Evolutionary conservation across 2,797 vertebrate species (phyloP).

Genomic region (Phataginus tricuspis): DNA sequence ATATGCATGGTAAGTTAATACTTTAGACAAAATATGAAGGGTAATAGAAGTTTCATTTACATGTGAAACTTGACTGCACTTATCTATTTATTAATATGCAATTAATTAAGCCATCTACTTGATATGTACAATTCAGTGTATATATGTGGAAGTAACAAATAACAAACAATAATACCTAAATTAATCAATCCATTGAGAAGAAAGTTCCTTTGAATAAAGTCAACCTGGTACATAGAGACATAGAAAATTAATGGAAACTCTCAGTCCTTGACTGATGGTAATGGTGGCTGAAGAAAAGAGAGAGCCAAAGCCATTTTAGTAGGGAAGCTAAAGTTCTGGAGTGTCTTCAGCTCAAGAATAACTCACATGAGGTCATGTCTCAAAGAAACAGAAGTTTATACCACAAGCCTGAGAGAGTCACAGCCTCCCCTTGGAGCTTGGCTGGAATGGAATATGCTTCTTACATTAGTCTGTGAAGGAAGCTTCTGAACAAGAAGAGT

Average conservation of each 20-base stretch:
- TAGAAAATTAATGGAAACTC: not conserved
- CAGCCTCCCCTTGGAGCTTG: not conserved
- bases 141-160: constrained; percentile 22
- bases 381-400: not conserved
- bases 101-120: constrained; percentile 6
- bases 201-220: constrained; percentile 37
- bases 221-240: not conserved
- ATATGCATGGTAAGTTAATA: constrained; percentile 41
- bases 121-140: not conserved
- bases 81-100: constrained; percentile 27
- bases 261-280: not conserved
- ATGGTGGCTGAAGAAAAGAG: not conserved
- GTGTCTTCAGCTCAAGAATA: constrained; percentile 10
- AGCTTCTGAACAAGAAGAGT: constrained; percentile 51
- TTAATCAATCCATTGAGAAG: constrained; percentile 3
- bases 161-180: not conserved
- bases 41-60: constrained; percentile 7
- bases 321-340: not conserved
- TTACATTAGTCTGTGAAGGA: not conserved
- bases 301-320: not conserved
- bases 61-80: not conserved
- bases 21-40: not conserved
- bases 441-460: constrained; percentile 35
- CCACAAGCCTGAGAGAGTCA: not conserved
- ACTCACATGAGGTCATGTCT: not conserved